Percentiles rank a stretch among this genome's conserved stretches.
Evolutionary conservation across 2,888 invertebrate species (phyloP).

Genomic region (Monopis laevigella): DNA sequence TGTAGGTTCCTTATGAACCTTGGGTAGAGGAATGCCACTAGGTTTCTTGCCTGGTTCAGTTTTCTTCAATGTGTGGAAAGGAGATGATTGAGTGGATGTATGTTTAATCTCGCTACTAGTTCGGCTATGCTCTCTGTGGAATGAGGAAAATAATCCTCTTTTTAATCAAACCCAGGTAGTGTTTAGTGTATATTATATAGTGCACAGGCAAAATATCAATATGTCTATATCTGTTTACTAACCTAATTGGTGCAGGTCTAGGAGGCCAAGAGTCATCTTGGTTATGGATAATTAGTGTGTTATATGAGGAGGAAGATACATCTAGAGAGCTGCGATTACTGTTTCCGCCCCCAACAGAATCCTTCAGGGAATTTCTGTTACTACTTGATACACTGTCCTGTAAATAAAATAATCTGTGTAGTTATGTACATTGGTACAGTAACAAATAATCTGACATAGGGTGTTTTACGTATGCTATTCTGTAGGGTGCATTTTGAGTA

Average conservation of each 20-base stretch:
- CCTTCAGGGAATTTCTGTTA: slow-evolving; percentile 72
- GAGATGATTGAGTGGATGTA: slow-evolving; percentile 48
- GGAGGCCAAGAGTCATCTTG: slow-evolving; percentile 78
- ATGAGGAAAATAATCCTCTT: not conserved
- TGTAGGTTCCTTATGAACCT: slow-evolving; percentile 50
- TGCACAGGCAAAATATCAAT: too few species aligned
- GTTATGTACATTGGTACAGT: too few species aligned
- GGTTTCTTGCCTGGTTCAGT: slow-evolving; percentile 47
- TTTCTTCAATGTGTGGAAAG: slow-evolving; percentile 57
- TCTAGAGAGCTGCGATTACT: slow-evolving; percentile 74
- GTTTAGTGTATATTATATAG: too few species aligned
- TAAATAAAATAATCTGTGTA: slow-evolving; percentile 11
- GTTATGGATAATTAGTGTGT: slow-evolving; percentile 85
- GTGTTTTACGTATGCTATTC: too few species aligned
- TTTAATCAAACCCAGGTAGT: not conserved
- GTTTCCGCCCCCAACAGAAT: slow-evolving; percentile 64
- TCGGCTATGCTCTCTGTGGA: slow-evolving; percentile 53
- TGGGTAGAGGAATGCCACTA: slow-evolving; percentile 57
- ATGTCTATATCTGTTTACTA: too few species aligned
- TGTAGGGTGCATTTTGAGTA: too few species aligned
- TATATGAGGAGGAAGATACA: slow-evolving; percentile 82
- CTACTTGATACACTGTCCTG: slow-evolving; percentile 54
- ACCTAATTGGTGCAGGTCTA: slow-evolving; percentile 56
- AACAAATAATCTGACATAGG: too few species aligned
- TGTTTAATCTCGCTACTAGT: slow-evolving; percentile 59